Evolutionary conservation across 2,888 invertebrate genomes (phyloP).

Genomic region (Chloromyia formosa): DNA sequence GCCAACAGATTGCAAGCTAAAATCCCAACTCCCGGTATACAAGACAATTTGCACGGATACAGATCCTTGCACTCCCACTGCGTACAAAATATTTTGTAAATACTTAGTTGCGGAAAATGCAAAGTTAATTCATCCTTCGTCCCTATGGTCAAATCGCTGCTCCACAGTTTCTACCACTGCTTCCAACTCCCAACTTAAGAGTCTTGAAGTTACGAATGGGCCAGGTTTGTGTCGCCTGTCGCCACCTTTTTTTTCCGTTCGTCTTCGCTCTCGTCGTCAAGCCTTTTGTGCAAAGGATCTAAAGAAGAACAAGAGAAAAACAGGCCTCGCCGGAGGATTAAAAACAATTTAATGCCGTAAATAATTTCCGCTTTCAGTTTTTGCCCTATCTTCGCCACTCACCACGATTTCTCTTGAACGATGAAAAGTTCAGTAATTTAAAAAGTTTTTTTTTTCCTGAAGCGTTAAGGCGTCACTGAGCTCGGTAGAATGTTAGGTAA

Average conservation of each 20-base stretch:
- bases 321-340: neutral
- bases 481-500: neutral
- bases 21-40: neutral
- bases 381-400: neutral
- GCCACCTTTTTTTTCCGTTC: too few relatives aligned
- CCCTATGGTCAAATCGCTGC: neutral
- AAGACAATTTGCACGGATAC: neutral
- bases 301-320: neutral
- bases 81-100: neutral
- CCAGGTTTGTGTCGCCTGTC: neutral
- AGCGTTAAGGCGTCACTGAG: neutral
- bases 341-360: conserved; percentile 26
- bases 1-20: neutral
- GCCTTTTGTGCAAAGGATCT: neutral
- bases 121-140: neutral
- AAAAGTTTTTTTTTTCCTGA: neutral
- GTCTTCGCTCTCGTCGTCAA: neutral
- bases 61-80: neutral
- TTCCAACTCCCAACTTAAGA: too few relatives aligned
- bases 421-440: conserved; percentile 16
- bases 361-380: conserved; percentile 29
- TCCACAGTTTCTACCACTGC: too few relatives aligned
- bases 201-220: too few relatives aligned
- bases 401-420: neutral
- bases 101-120: neutral